A percentile compares a stretch with the other conserved stretches of the same genome.
Conservation (phyloP, 2,888 invertebrate genomes). For the Drosophila bunnanda region DNA sequence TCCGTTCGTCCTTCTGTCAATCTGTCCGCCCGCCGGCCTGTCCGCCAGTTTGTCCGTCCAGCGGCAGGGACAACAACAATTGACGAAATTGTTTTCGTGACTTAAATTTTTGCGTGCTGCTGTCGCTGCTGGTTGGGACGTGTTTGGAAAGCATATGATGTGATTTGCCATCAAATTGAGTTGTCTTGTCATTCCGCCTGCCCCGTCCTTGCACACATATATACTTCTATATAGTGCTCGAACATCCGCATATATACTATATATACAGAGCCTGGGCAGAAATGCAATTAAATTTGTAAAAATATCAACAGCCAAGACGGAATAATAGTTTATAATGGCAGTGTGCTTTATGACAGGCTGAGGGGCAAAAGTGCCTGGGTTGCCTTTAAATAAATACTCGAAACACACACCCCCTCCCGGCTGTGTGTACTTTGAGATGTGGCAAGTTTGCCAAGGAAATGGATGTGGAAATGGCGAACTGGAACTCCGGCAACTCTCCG, state of each 20-base stretch:
- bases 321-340: conserved; percentile 77
- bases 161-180: conserved; percentile 84
- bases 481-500: conserved; percentile 24
- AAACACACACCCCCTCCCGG: conserved; percentile 8
- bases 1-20: conserved; percentile 11
- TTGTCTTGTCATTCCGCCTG: conserved; percentile 65
- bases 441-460: conserved; percentile 38
- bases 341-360: conserved; percentile 38
- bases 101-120: conserved; percentile 82
- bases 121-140: conserved; percentile 72
- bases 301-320: conserved; percentile 73
- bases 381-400: conserved; percentile 73
- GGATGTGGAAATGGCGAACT: conserved; percentile 22
- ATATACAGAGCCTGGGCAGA: conserved; percentile 48
- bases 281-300: conserved; percentile 80
- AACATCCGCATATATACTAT: conserved; percentile 1
- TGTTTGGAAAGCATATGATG: conserved; percentile 85
- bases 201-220: background rate
- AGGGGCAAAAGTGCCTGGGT: conserved; percentile 67
- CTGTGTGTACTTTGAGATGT: conserved; percentile 36
- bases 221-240: conserved; percentile 8
- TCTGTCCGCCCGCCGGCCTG: background rate
- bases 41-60: conserved; percentile 23
- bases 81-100: conserved; percentile 85
- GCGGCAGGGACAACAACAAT: conserved; percentile 56